phyloP scores from a whole-genome alignment of 2,888 invertebrate genomes.

The Automeris io region DNA sequence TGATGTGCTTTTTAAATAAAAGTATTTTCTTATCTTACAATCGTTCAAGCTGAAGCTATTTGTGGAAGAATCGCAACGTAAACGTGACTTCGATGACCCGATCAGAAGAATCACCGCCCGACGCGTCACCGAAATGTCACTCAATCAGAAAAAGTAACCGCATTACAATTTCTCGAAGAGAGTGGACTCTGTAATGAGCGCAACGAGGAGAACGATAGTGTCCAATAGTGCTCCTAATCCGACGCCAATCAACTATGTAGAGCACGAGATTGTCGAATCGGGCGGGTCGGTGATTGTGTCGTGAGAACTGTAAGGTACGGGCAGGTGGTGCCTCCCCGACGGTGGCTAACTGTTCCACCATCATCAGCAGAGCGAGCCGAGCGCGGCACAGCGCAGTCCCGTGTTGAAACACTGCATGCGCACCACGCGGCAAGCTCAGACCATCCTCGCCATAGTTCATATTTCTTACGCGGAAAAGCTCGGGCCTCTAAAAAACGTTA shows the following conservation, averaged over 20 bases:
- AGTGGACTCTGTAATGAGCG: conserved; percentile 61
- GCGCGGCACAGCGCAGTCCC: conserved; percentile 59
- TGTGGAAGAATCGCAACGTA: conserved; percentile 48
- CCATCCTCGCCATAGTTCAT: conserved; percentile 20
- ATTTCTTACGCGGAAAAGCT: conserved; percentile 26
- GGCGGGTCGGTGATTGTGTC: conserved; percentile 57
- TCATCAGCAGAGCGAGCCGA: conserved; percentile 47
- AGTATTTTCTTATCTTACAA: conserved; percentile 56
- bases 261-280: conserved; percentile 66
- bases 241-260: conserved; percentile 71
- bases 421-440: conserved; percentile 45
- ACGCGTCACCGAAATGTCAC: conserved; percentile 45
- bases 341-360: conserved; percentile 67
- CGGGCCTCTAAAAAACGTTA: conserved; percentile 17
- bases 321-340: conserved; percentile 69
- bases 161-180: conserved; percentile 54
- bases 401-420: conserved; percentile 47
- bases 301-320: conserved; percentile 69
- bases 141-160: conserved; percentile 42
- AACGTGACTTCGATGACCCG: conserved; percentile 57
- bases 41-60: conserved; percentile 39
- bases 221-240: conserved; percentile 63
- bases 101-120: conserved; percentile 21
- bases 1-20: conserved; percentile 53
- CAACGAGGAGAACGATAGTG: conserved; percentile 42